Percentiles rank a stretch among this genome's conserved stretches.
phyloP scores from a whole-genome alignment of 2,888 invertebrate species.

The Venusia cambrica region DNA sequence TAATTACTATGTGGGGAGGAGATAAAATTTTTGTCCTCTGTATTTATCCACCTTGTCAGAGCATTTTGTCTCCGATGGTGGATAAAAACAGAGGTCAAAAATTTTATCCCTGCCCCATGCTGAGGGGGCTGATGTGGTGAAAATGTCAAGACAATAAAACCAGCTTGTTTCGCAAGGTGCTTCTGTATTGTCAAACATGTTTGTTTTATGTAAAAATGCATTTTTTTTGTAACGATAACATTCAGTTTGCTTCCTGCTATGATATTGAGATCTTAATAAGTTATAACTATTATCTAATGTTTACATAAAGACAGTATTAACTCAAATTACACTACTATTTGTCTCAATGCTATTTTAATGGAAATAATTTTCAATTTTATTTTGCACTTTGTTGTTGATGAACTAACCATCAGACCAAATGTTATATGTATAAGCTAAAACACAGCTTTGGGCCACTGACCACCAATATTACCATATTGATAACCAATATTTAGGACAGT shows the following conservation, averaged over 20 bases:
- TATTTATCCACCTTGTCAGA: no score
- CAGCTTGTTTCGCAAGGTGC: constrained; percentile 2
- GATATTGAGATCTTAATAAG: constrained; percentile 12
- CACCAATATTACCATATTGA: no score
- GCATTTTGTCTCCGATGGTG: no score
- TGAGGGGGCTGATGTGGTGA: no score
- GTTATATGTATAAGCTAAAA: constrained; percentile 4
- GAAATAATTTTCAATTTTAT: constrained; percentile 10
- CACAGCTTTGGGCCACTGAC: no score
- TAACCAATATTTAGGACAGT: no score
- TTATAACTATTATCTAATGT: constrained; percentile 7
- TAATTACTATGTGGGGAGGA: no score
- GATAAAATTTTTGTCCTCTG: no score
- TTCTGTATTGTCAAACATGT: constrained; percentile 5
- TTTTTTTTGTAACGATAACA: constrained; percentile 1
- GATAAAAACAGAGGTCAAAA: no score
- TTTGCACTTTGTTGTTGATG: constrained; percentile 7
- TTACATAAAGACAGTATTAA: constrained; percentile 17
- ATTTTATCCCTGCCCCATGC: no score
- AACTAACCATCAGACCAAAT: constrained; percentile 12
- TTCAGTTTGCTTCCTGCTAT: constrained; percentile 6
- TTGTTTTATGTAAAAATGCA: background rate
- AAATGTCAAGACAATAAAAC: background rate
- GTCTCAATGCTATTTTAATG: constrained; percentile 14
- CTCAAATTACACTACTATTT: constrained; percentile 4